phyloP scores from a whole-genome alignment of 2,888 invertebrate genomes.

The Ethmia dodecea region DNA sequence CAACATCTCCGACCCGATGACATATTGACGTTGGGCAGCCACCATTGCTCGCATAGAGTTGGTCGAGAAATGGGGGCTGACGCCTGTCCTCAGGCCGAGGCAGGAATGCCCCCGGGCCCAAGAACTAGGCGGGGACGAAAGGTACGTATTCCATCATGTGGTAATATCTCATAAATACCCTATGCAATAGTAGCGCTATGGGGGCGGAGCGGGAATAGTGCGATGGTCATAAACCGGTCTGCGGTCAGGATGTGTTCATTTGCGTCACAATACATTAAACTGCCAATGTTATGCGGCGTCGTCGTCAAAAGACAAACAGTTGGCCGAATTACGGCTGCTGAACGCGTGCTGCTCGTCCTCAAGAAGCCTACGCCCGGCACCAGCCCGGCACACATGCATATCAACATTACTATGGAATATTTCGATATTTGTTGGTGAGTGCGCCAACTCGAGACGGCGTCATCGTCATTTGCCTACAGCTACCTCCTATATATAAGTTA shows the following conservation, averaged over 20 bases:
- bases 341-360: constrained; percentile 24
- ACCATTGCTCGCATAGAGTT: constrained; percentile 99
- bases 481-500: no score
- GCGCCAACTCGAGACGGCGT: constrained; percentile 22
- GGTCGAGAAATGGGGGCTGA: constrained; percentile 98
- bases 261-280: constrained; percentile 34
- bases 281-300: constrained; percentile 16
- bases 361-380: constrained; percentile 19
- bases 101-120: constrained; percentile 92
- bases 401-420: constrained; percentile 49
- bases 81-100: constrained; percentile 98
- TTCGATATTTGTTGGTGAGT: constrained; percentile 73
- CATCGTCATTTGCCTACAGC: no score
- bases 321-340: constrained; percentile 29
- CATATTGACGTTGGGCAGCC: constrained; percentile 81
- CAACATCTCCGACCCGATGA: constrained; percentile 65
- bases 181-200: constrained; percentile 18
- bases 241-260: constrained; percentile 45
- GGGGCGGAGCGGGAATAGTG: constrained; percentile 28
- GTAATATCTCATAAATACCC: background rate
- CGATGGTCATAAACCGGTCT: constrained; percentile 36
- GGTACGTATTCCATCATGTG: constrained; percentile 65
- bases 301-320: constrained; percentile 27
- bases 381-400: constrained; percentile 26
- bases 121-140: constrained; percentile 84